A percentile compares a stretch with the other conserved stretches of the same genome.
phyloP scores from a whole-genome alignment of 2,113 vertebrate species.

The Phrynosoma platyrhinos region DNA sequence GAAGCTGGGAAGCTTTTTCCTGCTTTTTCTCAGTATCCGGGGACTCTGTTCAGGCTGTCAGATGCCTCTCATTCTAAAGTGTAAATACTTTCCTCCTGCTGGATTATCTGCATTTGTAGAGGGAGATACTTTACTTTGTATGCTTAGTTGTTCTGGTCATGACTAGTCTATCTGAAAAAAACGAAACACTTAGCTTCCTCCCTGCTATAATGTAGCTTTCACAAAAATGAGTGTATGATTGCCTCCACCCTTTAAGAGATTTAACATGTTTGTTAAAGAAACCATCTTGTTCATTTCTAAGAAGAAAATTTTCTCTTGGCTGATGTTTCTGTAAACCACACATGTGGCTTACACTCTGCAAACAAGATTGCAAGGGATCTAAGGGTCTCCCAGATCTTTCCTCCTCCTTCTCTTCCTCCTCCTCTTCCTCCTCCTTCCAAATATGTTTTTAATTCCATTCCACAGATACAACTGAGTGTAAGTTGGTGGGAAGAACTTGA shows the following conservation, averaged over 20 bases:
- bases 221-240: background rate
- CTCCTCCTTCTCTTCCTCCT: too few species aligned
- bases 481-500: background rate
- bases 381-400: background rate
- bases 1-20: too few species aligned
- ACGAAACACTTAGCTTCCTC: background rate
- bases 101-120: background rate
- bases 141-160: background rate
- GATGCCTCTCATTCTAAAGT: too few species aligned
- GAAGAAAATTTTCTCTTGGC: slow-evolving; percentile 1
- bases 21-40: too few species aligned
- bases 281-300: background rate
- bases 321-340: background rate
- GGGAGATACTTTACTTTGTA: background rate
- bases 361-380: background rate
- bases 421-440: background rate
- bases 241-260: background rate
- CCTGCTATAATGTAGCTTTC: too few species aligned
- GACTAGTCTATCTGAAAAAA: background rate
- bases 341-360: background rate
- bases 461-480: background rate
- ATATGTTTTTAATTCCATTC: background rate
- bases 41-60: too few species aligned
- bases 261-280: background rate
- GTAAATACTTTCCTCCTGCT: too few species aligned